Evolutionary conservation across 2,888 invertebrate species (phyloP).

Genomic region (Byasa hedistus): DNA sequence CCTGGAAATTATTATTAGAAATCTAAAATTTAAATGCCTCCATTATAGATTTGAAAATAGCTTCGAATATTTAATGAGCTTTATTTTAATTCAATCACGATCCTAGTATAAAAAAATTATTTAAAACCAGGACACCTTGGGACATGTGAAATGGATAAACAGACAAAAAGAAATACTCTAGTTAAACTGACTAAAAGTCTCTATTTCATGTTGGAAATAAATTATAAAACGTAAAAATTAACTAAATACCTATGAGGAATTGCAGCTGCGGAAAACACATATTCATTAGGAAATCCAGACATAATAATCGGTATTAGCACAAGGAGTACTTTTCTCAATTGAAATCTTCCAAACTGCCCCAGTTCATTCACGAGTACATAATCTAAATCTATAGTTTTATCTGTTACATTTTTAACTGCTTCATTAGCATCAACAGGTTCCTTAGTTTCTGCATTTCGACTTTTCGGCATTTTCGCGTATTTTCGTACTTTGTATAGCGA

Average conservation of each 20-base stretch:
- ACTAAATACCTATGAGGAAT: slow-evolving; percentile 82
- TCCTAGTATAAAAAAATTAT: too few species aligned
- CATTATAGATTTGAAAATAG: too few species aligned
- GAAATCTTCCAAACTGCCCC: slow-evolving; percentile 83
- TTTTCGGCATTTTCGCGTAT: background rate
- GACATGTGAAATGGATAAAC: too few species aligned
- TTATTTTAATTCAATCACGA: too few species aligned
- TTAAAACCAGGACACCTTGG: too few species aligned
- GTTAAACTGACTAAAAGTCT: too few species aligned
- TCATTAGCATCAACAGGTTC: background rate
- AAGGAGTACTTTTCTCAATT: slow-evolving; percentile 75
- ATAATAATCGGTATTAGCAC: slow-evolving; percentile 81
- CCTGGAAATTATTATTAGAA: slow-evolving; percentile 40
- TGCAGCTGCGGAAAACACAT: slow-evolving; percentile 85
- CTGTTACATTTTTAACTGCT: slow-evolving; percentile 7
- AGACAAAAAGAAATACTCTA: too few species aligned
- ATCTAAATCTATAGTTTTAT: slow-evolving; percentile 55
- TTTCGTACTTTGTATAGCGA: too few species aligned
- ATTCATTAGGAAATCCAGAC: slow-evolving; percentile 81
- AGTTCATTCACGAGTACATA: slow-evolving; percentile 67
- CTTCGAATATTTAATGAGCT: too few species aligned
- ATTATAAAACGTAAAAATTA: too few species aligned
- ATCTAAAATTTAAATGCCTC: too few species aligned
- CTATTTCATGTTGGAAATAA: too few species aligned
- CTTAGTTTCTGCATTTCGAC: background rate